Conservation (phyloP, 2,113 vertebrate genomes). For the Colossoma macropomum region DNA sequence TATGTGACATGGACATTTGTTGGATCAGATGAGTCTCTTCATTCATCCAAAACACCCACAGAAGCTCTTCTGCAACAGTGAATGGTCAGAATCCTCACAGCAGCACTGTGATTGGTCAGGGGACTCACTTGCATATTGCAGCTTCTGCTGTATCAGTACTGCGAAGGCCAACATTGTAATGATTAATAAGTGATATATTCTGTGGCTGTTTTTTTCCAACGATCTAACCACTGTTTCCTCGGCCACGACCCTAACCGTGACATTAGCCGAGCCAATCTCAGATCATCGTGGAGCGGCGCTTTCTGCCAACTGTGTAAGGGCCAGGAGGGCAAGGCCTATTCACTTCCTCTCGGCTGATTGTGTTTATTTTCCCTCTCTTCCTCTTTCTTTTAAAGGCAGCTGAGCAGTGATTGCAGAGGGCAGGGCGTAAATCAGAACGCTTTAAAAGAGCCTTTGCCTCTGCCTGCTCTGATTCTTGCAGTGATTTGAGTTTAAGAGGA, state of each 20-base stretch:
- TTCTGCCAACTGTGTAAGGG: not conserved
- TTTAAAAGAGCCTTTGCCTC: not conserved
- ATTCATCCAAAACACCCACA: not conserved
- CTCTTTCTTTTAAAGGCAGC: not conserved
- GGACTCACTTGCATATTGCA: not conserved
- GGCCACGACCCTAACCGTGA: not conserved
- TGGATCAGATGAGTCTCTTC: not conserved
- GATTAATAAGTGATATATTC: not conserved
- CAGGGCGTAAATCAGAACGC: not conserved
- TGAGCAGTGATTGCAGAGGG: slow-evolving; percentile 8
- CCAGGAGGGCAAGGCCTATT: not conserved
- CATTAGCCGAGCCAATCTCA: not conserved
- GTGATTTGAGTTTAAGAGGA: not conserved
- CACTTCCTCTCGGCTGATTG: slow-evolving; percentile 3
- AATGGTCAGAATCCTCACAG: not conserved
- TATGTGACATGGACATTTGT: not conserved
- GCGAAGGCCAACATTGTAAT: not conserved
- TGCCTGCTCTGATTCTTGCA: slow-evolving; percentile 12
- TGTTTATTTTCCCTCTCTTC: not conserved
- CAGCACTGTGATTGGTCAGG: not conserved
- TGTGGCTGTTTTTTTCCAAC: not conserved
- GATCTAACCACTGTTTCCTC: not conserved
- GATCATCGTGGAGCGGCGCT: not conserved
- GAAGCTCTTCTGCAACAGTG: not conserved
- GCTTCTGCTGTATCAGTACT: not conserved